Conservation (phyloP, 2,797 vertebrate species). For the Somateria mollissima region DNA sequence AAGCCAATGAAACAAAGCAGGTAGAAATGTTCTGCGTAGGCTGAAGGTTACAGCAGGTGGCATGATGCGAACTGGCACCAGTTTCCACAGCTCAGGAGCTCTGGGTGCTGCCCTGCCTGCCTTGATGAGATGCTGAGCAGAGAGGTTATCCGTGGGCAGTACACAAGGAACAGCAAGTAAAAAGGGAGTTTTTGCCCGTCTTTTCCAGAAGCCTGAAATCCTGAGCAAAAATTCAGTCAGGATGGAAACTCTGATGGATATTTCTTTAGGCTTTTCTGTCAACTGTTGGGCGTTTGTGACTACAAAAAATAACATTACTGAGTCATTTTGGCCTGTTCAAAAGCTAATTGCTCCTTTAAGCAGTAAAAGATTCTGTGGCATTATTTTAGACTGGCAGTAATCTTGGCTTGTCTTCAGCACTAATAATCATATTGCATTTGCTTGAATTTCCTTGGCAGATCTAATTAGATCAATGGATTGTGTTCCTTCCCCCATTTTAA, state of each 20-base stretch:
- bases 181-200: background rate
- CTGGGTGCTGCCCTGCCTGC: background rate
- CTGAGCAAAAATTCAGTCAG: background rate
- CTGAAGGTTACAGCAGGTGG: background rate
- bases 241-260: background rate
- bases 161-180: background rate
- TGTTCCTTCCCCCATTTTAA: background rate
- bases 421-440: slow-evolving; percentile 25
- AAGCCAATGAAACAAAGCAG: background rate
- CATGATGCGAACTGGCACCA: background rate
- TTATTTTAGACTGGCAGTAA: background rate
- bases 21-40: background rate
- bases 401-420: slow-evolving; percentile 35
- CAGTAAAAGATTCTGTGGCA: background rate
- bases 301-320: background rate
- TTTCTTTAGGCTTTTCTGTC: background rate
- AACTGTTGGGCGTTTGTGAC: background rate
- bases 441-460: slow-evolving; percentile 23
- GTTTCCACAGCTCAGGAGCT: background rate
- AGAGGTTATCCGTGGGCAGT: background rate
- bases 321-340: slow-evolving; percentile 1
- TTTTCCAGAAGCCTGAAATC: background rate
- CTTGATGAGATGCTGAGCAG: background rate
- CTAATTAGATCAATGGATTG: slow-evolving; percentile 25
- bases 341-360: slow-evolving; percentile 3